Percentiles rank a stretch among this genome's conserved stretches.
These are phyloP conservation scores for Diprion similis DNA, from an alignment of 1,140 invertebrate species.

Conservation along the genomic window DNA sequence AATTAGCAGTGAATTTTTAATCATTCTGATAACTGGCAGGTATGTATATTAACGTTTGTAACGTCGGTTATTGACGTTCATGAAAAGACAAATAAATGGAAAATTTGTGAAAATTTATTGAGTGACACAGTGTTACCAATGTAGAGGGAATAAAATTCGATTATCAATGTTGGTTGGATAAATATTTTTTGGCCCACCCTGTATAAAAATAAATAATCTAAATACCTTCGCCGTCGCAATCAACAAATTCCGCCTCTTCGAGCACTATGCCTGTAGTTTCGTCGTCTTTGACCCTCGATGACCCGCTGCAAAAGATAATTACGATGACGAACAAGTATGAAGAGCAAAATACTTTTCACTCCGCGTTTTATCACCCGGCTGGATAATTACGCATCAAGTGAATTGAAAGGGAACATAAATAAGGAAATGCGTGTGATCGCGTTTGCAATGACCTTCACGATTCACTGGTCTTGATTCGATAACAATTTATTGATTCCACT, in stretches of 20 bases:
- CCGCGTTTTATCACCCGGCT: slow-evolving; percentile 15
- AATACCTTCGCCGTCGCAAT: slow-evolving; percentile 53
- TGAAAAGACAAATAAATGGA: too few relatives aligned
- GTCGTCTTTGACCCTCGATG: slow-evolving; percentile 44
- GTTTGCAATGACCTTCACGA: slow-evolving; percentile 52
- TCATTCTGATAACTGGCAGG: too few relatives aligned
- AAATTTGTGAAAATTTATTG: too few relatives aligned
- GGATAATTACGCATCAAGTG: background rate
- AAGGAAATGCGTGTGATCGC: slow-evolving; percentile 3
- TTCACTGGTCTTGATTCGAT: slow-evolving; percentile 13
- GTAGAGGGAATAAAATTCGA: background rate
- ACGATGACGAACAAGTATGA: slow-evolving; percentile 27
- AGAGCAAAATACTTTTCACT: slow-evolving; percentile 25
- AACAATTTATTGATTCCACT: background rate
- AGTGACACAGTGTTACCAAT: background rate
- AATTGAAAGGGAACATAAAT: background rate
- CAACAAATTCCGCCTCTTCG: slow-evolving; percentile 59
- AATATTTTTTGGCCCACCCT: background rate
- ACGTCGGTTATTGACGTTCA: too few relatives aligned
- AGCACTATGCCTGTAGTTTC: slow-evolving; percentile 53
- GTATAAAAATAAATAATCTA: background rate
- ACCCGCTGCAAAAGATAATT: slow-evolving; percentile 36
- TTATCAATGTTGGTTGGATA: background rate
- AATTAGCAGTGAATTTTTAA: too few relatives aligned
- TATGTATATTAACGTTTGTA: too few relatives aligned